phyloP scores from a whole-genome alignment of 2,888 invertebrate genomes.

The Mythimna lalbum region DNA sequence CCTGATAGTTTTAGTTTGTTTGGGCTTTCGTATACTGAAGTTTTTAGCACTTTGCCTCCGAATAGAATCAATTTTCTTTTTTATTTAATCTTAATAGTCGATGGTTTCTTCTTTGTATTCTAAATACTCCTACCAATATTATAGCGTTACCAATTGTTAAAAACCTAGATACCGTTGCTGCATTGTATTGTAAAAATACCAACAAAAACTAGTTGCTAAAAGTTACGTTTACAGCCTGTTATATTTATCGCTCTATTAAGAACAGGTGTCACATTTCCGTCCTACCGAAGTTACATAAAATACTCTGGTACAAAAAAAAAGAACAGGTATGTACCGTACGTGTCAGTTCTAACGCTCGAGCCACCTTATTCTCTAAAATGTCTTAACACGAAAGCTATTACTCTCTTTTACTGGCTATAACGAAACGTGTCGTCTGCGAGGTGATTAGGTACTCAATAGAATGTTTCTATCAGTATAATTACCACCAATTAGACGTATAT shows the following conservation, averaged over 20 bases:
- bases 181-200: background rate
- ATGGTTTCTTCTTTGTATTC: background rate
- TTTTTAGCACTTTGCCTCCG: background rate
- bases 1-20: constrained; percentile 24
- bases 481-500: constrained; percentile 54
- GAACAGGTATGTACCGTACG: background rate
- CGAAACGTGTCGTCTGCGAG: constrained; percentile 21
- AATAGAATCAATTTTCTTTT: background rate
- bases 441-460: constrained; percentile 34
- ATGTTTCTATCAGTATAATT: constrained; percentile 59
- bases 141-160: background rate
- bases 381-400: constrained; percentile 11
- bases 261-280: constrained; percentile 11
- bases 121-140: background rate
- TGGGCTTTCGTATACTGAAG: constrained; percentile 1
- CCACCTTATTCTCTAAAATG: background rate
- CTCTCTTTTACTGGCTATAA: constrained; percentile 22
- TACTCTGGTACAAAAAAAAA: background rate
- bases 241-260: constrained; percentile 29
- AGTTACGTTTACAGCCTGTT: background rate
- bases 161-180: background rate
- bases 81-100: background rate
- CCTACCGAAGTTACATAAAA: background rate
- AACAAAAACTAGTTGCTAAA: constrained; percentile 3
- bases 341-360: background rate